Percentiles rank a stretch among this genome's conserved stretches.
Conservation (phyloP, 2,888 invertebrate species). For the Nineta flava region DNA sequence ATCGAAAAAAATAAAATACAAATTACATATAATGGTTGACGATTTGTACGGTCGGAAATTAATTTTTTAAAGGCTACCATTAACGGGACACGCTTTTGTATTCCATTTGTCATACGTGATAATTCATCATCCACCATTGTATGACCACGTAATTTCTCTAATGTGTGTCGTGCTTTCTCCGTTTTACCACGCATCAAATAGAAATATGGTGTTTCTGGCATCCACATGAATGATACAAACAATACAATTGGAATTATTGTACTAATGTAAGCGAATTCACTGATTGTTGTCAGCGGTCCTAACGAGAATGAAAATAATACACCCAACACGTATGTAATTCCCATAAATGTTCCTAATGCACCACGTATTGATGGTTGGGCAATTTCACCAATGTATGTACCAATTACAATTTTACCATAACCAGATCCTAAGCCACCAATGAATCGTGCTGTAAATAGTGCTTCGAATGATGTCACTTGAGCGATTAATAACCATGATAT, state of each 20-base stretch:
- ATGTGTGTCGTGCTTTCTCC: constrained; percentile 25
- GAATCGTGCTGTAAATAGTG: constrained; percentile 1
- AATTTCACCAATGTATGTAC: constrained; percentile 35
- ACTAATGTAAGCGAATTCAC: constrained; percentile 26
- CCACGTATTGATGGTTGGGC: constrained; percentile 32
- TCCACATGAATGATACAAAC: constrained; percentile 24
- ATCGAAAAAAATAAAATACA: constrained; percentile 25
- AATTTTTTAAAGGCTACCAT: constrained; percentile 18
- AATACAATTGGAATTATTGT: constrained; percentile 24
- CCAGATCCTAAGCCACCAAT: constrained; percentile 5
- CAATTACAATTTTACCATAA: constrained; percentile 18
- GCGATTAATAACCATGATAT: constrained; percentile 3
- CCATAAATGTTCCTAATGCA: constrained; percentile 30
- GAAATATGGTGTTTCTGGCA: constrained; percentile 35
- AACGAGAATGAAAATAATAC: constrained; percentile 21
- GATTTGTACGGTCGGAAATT: constrained; percentile 17
- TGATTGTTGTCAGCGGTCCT: constrained; percentile 26
- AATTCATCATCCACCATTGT: constrained; percentile 23
- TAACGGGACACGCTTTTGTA: constrained; percentile 16
- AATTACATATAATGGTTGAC: constrained; percentile 27
- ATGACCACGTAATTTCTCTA: constrained; percentile 27
- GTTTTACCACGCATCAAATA: constrained; percentile 21
- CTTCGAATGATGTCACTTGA: neutral
- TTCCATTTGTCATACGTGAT: constrained; percentile 19
- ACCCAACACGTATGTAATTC: constrained; percentile 23